Evolutionary conservation across 2,888 invertebrate species (phyloP).

Genomic region (Baccha elongata): DNA sequence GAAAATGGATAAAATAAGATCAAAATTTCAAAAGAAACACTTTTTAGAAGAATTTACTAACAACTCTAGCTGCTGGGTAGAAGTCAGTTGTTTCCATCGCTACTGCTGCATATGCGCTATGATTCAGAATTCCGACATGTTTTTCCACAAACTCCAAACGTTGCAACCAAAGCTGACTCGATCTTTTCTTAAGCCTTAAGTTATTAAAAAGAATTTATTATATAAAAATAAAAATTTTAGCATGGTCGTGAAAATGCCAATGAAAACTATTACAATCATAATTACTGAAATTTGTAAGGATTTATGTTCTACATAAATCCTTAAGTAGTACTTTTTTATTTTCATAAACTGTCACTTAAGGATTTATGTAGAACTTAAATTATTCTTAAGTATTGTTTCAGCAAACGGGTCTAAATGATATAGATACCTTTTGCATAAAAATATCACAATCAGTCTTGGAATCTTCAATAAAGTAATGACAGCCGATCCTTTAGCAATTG

Average conservation of each 20-base stretch:
- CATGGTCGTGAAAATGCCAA: background rate
- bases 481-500: conserved; percentile 96
- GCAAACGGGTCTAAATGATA: no score
- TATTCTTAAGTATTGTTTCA: no score
- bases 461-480: conserved; percentile 96
- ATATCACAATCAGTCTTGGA: conserved; percentile 89
- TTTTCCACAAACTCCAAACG: background rate
- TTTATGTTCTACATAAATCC: no score
- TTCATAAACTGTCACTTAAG: no score
- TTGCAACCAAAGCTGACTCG: background rate
- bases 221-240: conserved; percentile 82
- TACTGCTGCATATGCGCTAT: conserved; percentile 96
- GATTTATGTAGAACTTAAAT: no score
- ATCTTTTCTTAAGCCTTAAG: background rate
- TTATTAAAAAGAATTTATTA: background rate
- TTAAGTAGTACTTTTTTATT: no score
- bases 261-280: no score
- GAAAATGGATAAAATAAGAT: conserved; percentile 82
- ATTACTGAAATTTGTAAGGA: background rate
- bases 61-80: conserved; percentile 93
- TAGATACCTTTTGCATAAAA: background rate
- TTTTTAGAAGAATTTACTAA: conserved; percentile 82
- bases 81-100: conserved; percentile 95
- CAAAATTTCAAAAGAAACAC: conserved; percentile 75
- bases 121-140: conserved; percentile 90